Conservation (phyloP, 2,888 invertebrate genomes). For the Gibbula magus region DNA sequence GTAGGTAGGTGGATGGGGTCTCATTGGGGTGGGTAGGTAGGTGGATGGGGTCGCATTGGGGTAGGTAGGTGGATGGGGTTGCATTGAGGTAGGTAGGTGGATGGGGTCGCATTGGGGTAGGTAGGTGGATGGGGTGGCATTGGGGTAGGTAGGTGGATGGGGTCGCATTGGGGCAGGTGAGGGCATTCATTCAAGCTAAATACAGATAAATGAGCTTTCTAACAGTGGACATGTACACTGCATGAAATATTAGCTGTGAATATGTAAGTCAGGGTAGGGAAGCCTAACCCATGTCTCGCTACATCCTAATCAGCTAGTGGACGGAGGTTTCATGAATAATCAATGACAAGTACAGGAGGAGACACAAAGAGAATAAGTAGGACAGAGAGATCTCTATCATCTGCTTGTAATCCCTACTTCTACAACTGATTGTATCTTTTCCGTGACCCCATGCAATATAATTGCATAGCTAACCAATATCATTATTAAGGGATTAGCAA, state of each 20-base stretch:
- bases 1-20: too few relatives aligned
- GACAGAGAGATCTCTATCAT: background rate
- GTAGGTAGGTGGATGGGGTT: too few relatives aligned
- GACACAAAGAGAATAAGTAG: slow-evolving; percentile 8
- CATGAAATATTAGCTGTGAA: background rate
- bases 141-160: too few relatives aligned
- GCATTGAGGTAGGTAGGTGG: too few relatives aligned
- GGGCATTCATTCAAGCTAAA: too few relatives aligned
- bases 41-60: too few relatives aligned
- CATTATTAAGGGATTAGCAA: slow-evolving; percentile 3
- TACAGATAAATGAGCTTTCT: too few relatives aligned
- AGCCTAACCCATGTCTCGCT: background rate
- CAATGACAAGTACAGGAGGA: background rate
- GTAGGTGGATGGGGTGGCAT: too few relatives aligned
- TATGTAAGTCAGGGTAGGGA: background rate
- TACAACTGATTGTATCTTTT: slow-evolving; percentile 13
- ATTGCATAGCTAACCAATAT: slow-evolving; percentile 12
- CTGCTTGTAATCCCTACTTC: slow-evolving; percentile 6
- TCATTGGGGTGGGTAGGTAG: too few relatives aligned
- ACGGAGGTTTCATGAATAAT: slow-evolving; percentile 4
- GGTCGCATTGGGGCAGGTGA: too few relatives aligned
- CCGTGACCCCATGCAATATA: slow-evolving; percentile 13
- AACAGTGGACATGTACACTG: background rate
- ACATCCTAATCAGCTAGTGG: background rate
- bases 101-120: too few relatives aligned